Evolutionary conservation across 2,888 invertebrate species (phyloP).

Genomic region (Chironomus tentans): DNA sequence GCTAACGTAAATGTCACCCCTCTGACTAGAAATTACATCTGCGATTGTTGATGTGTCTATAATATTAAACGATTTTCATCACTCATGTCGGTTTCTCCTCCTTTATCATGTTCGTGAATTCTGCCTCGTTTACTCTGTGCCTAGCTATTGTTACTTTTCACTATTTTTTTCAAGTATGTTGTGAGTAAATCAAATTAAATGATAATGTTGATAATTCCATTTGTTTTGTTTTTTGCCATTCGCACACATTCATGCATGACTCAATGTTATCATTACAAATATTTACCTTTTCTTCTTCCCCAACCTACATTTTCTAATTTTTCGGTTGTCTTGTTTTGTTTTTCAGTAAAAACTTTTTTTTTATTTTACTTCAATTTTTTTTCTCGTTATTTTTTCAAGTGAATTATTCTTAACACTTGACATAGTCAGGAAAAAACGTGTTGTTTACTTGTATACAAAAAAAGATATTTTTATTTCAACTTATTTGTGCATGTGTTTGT

Average conservation of each 20-base stretch:
- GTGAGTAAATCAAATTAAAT: slow-evolving; percentile 20
- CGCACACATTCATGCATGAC: neutral
- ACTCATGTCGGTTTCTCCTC: no score
- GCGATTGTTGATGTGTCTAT: neutral
- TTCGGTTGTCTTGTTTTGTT: neutral
- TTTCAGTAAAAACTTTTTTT: neutral
- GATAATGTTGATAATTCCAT: slow-evolving; percentile 22
- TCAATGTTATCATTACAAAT: neutral
- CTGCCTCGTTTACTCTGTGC: neutral
- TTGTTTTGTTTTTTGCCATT: slow-evolving; percentile 7
- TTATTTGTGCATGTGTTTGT: no score
- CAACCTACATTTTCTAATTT: neutral
- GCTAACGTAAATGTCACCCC: no score
- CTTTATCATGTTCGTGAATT: neutral
- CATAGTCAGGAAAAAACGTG: no score
- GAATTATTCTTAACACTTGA: no score
- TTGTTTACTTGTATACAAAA: no score
- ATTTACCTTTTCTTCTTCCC: slow-evolving; percentile 11
- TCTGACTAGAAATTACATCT: no score
- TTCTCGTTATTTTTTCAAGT: no score
- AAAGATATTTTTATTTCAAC: no score
- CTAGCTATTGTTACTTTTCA: neutral
- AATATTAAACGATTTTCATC: slow-evolving; percentile 2
- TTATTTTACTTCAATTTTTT: neutral
- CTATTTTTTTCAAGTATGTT: no score